A percentile compares a stretch with the other conserved stretches of the same genome.
Conservation (phyloP, 2,113 vertebrate genomes). For the Nycticryphes semicollaris region DNA sequence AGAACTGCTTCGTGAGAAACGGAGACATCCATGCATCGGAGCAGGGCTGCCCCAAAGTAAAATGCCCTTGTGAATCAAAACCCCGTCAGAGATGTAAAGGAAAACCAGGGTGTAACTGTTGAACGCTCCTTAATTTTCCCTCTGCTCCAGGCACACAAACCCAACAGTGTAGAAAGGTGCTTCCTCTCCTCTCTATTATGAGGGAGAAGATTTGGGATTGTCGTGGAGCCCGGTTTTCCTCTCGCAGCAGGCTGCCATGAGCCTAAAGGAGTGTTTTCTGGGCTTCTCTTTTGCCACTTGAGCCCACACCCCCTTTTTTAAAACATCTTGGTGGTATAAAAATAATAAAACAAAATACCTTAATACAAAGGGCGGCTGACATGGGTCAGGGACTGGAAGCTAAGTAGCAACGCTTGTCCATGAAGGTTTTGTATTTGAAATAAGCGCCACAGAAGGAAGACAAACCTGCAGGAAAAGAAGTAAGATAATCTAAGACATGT, state of each 20-base stretch:
- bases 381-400: not conserved
- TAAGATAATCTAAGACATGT: not conserved
- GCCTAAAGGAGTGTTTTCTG: not conserved
- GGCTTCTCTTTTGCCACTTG: not conserved
- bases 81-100: accelerated
- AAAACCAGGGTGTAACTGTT: not conserved
- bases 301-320: not conserved
- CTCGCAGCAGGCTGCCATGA: not conserved
- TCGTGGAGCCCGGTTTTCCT: not conserved
- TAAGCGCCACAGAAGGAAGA: not conserved
- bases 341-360: not conserved
- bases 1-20: not conserved
- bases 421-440: not conserved
- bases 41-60: not conserved
- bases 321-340: not conserved
- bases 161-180: not conserved
- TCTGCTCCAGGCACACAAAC: not conserved
- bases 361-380: not conserved
- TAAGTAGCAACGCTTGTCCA: not conserved
- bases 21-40: not conserved
- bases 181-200: not conserved
- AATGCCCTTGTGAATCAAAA: not conserved
- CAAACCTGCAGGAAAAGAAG: not conserved
- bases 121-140: not conserved
- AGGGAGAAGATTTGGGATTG: not conserved